Percentiles rank a stretch among this genome's conserved stretches.
Conservation (phyloP, 2,888 invertebrate genomes). For the Melanotus villosus region DNA sequence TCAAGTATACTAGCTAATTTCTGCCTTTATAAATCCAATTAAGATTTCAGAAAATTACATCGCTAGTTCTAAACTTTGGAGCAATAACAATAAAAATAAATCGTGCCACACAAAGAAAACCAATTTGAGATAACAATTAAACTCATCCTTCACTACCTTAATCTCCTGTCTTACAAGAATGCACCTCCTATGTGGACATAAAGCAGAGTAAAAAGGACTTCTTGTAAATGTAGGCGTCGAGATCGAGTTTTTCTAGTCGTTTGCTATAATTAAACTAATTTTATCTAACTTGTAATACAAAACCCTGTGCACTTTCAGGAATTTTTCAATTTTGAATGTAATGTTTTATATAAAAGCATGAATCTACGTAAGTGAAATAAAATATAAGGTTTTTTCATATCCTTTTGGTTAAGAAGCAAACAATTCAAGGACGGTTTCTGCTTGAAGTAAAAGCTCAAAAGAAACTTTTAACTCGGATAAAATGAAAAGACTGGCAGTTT, state of each 20-base stretch:
- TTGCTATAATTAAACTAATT: conserved; percentile 9
- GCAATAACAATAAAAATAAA: conserved; percentile 41
- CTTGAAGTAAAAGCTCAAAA: no score
- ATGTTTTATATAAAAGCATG: no score
- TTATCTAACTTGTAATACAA: background rate
- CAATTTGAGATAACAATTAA: conserved; percentile 44
- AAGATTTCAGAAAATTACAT: conserved; percentile 25
- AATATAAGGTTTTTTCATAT: no score
- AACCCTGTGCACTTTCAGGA: no score
- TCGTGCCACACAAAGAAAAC: conserved; percentile 37
- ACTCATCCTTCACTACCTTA: conserved; percentile 42
- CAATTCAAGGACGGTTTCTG: no score
- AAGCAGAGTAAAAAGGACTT: conserved; percentile 7
- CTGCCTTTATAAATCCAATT: conserved; percentile 27
- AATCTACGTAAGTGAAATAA: no score
- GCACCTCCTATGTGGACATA: conserved; percentile 31
- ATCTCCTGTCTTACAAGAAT: conserved; percentile 38
- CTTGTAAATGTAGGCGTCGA: conserved; percentile 4
- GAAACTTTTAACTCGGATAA: no score
- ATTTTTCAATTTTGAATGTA: no score
- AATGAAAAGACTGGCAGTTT: no score
- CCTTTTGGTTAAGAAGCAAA: no score
- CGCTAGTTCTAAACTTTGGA: conserved; percentile 32
- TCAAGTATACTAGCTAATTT: no score
- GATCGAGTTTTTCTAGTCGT: background rate